These are phyloP conservation scores for Crax fasciolata DNA, from an alignment of 2,797 vertebrate species.

Conservation along the genomic window DNA sequence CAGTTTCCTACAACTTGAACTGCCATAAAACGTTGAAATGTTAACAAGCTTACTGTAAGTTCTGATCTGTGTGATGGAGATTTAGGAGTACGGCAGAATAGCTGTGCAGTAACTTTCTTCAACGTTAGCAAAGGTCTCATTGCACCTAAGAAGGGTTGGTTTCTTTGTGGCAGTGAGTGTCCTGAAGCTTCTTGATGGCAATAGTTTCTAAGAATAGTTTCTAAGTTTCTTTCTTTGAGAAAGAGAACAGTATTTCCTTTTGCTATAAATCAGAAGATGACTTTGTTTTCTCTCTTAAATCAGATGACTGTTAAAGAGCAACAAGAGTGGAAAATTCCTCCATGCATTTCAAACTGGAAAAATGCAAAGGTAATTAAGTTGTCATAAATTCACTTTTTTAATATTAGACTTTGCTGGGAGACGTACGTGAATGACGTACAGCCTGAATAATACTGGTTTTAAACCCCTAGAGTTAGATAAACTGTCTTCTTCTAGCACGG, in stretches of 20 bases:
- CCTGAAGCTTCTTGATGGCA: neutral
- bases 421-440: neutral
- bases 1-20: neutral
- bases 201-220: neutral
- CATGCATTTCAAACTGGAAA: conserved; percentile 99
- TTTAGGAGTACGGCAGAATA: neutral
- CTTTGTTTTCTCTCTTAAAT: conserved; percentile 46
- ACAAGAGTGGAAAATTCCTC: conserved; percentile 99
- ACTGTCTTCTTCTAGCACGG: conserved; percentile 18
- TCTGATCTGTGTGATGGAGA: fast-evolving
- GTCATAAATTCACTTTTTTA: conserved; percentile 20
- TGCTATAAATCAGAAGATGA: conserved; percentile 33
- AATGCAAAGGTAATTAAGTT: conserved; percentile 93
- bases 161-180: neutral
- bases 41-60: neutral
- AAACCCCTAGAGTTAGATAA: conserved; percentile 36
- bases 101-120: neutral
- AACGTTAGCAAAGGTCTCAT: neutral
- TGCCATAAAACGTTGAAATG: neutral
- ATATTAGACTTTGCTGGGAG: conserved; percentile 27
- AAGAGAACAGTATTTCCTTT: conserved; percentile 8
- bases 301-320: conserved; percentile 99
- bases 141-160: neutral
- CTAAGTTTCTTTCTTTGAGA: neutral
- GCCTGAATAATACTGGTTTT: conserved; percentile 25